A percentile compares a stretch with the other conserved stretches of the same genome.
phyloP scores from a whole-genome alignment of 2,888 invertebrate species.

The Tenthredo distinguenda region DNA sequence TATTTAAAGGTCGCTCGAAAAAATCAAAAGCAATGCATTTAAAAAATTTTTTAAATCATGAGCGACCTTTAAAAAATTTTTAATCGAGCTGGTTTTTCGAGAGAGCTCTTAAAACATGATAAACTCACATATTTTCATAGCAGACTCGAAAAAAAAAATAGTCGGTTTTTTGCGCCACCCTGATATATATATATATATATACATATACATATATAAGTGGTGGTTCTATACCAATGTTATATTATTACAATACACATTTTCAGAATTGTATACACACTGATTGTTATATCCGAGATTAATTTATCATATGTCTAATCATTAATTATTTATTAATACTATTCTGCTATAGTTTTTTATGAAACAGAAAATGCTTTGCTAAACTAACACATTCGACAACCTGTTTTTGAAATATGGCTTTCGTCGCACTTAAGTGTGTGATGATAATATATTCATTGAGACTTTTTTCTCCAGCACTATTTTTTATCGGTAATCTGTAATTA shows the following conservation, averaged over 20 bases:
- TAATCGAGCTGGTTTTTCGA: no score
- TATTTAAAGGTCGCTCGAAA: no score
- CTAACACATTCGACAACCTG: slow-evolving; percentile 11
- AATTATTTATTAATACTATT: neutral
- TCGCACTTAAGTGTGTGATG: neutral
- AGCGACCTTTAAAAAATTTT: no score
- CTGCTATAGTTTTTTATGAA: neutral
- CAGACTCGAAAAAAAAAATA: no score
- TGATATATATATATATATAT: no score
- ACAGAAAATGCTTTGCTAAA: slow-evolving; percentile 21
- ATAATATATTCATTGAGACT: neutral
- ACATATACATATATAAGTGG: neutral
- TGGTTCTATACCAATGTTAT: neutral
- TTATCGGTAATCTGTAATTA: slow-evolving; percentile 6
- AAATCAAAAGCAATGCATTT: no score
- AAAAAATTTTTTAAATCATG: no score
- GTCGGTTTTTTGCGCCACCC: no score
- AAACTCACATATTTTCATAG: no score
- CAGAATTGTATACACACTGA: neutral
- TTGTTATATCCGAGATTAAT: neutral
- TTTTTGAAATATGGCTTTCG: neutral
- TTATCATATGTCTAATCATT: neutral
- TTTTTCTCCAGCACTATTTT: neutral
- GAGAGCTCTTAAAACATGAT: no score
- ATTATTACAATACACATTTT: neutral